Evolutionary conservation across 2,113 vertebrate species (phyloP).

Genomic region (Mystacornis crossleyi): DNA sequence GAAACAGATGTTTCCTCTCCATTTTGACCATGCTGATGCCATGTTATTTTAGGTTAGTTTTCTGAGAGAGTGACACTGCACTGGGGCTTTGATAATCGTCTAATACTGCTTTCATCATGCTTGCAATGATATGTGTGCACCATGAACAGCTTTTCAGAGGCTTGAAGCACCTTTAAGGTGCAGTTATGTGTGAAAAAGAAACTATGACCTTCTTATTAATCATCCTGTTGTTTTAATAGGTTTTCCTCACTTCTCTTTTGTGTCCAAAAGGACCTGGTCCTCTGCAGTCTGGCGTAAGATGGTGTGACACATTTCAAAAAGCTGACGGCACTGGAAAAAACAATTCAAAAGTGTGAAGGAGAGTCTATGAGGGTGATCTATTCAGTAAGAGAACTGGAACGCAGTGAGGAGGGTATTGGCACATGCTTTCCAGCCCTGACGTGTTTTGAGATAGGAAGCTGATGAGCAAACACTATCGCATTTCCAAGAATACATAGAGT

Average conservation of each 20-base stretch:
- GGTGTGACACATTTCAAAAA: not conserved
- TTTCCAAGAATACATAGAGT: not conserved
- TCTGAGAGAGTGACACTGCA: not conserved
- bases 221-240: not conserved
- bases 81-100: not conserved
- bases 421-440: not conserved
- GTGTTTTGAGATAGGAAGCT: slow-evolving; percentile 11
- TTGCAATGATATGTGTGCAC: not conserved
- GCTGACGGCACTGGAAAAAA: slow-evolving; percentile 11
- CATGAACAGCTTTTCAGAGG: not conserved
- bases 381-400: not conserved
- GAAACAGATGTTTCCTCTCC: slow-evolving; percentile 71
- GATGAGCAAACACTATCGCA: not conserved
- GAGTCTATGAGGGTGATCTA: not conserved
- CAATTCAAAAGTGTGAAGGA: slow-evolving; percentile 1
- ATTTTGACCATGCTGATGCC: not conserved
- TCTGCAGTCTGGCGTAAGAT: not conserved
- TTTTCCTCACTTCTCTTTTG: not conserved
- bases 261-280: not conserved
- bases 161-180: not conserved
- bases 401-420: not conserved
- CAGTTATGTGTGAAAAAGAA: not conserved
- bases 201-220: not conserved
- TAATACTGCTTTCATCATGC: not conserved
- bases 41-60: slow-evolving; percentile 41